Conservation (phyloP, 1,140 invertebrate genomes). For the Magallana angulata region DNA sequence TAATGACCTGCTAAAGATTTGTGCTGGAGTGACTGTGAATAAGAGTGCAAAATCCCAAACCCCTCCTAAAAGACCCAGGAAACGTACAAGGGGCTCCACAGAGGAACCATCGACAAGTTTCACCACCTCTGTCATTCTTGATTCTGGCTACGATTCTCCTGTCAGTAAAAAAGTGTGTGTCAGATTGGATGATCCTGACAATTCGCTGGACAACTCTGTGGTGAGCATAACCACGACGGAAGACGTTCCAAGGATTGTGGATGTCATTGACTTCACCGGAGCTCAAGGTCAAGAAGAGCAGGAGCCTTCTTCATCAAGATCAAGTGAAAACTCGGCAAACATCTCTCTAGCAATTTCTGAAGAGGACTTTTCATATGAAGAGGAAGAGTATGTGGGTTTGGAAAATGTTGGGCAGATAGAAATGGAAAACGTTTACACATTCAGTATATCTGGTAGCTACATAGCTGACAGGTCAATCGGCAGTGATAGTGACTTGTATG, state of each 20-base stretch:
- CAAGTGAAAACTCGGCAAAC: neutral
- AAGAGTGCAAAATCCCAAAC: neutral
- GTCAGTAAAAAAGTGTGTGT: constrained; percentile 26
- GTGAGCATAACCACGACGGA: constrained; percentile 14
- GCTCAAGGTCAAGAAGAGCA: neutral
- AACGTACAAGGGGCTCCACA: neutral
- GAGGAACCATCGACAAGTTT: neutral
- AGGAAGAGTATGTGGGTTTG: neutral
- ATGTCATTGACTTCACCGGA: constrained; percentile 26
- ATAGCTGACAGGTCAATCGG: neutral
- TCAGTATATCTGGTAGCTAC: neutral
- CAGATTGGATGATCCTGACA: constrained; percentile 33
- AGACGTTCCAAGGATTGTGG: constrained; percentile 1
- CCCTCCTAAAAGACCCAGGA: neutral
- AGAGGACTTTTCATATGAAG: constrained; percentile 19
- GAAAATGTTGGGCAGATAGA: neutral
- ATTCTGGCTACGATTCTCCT: constrained; percentile 23
- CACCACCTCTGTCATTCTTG: constrained; percentile 7
- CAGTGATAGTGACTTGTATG: constrained; percentile 19
- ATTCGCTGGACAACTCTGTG: neutral
- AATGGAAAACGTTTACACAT: neutral
- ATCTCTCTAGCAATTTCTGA: neutral
- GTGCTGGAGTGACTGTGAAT: constrained; percentile 30
- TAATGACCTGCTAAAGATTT: constrained; percentile 34
- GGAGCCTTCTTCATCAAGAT: neutral